Conservation (phyloP, 2,888 invertebrate species). For the Stenurella melanura region DNA sequence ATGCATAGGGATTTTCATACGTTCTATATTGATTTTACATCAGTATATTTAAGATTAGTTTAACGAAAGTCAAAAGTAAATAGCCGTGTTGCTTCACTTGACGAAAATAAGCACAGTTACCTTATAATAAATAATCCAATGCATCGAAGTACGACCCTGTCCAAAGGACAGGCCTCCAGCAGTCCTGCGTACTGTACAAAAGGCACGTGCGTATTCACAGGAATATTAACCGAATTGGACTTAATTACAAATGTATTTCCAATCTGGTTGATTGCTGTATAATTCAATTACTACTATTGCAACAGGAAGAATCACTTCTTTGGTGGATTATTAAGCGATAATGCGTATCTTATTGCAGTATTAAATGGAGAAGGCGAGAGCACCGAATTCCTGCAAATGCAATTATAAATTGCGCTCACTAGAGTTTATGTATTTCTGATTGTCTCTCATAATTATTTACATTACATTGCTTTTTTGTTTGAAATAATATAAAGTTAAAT, state of each 20-base stretch:
- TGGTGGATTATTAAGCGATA: neutral
- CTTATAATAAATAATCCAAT: neutral
- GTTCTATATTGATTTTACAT: too few species aligned
- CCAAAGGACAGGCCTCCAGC: conserved; percentile 20
- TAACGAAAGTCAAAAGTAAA: too few species aligned
- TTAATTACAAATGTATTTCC: conserved; percentile 39
- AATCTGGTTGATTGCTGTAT: conserved; percentile 16
- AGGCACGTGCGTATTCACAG: conserved; percentile 45
- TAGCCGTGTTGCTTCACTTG: too few species aligned
- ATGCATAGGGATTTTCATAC: too few species aligned
- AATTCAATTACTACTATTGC: conserved; percentile 16
- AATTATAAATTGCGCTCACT: neutral
- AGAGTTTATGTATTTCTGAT: neutral
- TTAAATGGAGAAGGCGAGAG: neutral
- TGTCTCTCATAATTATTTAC: too few species aligned
- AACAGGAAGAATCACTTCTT: conserved; percentile 4
- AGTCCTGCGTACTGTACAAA: conserved; percentile 36
- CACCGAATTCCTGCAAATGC: neutral
- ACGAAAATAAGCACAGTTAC: too few species aligned
- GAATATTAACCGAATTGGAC: conserved; percentile 34
- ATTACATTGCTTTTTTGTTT: too few species aligned
- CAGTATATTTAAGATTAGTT: too few species aligned
- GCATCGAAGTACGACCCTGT: conserved; percentile 27
- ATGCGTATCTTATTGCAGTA: neutral
- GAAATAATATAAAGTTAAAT: too few species aligned